Evolutionary conservation across 2,113 vertebrate genomes (phyloP), one percentile per base, ranked within the genome.

Genomic region (Ailuropoda melanoleuca): DNA sequence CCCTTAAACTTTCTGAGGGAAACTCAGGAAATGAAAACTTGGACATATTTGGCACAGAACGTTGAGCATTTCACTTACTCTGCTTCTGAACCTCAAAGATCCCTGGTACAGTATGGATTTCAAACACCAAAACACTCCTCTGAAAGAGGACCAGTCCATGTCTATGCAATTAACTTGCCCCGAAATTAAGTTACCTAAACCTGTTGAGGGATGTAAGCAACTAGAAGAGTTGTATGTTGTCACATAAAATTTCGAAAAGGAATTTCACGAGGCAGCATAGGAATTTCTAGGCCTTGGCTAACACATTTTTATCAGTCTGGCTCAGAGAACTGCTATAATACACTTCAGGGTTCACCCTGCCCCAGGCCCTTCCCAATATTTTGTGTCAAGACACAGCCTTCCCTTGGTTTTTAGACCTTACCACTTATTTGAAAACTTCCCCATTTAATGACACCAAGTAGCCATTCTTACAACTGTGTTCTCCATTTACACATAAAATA

Each of bases 181-280:
- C 88, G 90, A 94, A 97, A 97, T 90, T 80, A 87, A 97, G 62
- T 93, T 93, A 92, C 87, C 78, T 83, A 86, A 92, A 96, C 96
- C 81, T 77, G 75, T 87, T 90, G 62, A 93, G 93, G 85, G 80
- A 92, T 88, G 94, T 90, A 75, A 93, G 55, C 64, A 92, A 95
- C 83, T 82, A 95, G 93, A 97, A 95, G 81, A 55, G n/a, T 90
- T 74, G 78, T 74, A 64, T 87, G 50, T 75, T 94, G 60, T 89
- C 72, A 95, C 93, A 24, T 66, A 93, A 97, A 50, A 48, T 97
- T 88, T 90, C 87, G 72, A 56, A 88, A 93, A 92, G 50, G 83
- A 87, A 96, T 95, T 90, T 93, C 95, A 87, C 43, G 86, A 97
- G 90, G 81, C 78, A 92, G 58, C 70, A 29, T 68, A 80, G 43